Percentiles rank a stretch among this genome's conserved stretches.
phyloP scores from a whole-genome alignment of 2,888 invertebrate species.

The Drosophila setosimentum region DNA sequence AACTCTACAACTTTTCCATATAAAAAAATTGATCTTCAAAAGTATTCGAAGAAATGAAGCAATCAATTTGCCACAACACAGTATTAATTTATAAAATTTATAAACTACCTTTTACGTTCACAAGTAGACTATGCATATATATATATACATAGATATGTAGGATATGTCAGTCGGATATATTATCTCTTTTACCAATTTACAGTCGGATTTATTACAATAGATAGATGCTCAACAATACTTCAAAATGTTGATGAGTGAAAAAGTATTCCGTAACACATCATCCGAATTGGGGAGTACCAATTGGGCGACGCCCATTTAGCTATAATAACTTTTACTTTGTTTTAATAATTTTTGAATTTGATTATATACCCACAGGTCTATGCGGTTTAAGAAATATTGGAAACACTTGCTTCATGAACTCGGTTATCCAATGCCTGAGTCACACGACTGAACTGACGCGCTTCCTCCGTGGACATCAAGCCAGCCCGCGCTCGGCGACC shows the following conservation, averaged over 20 bases:
- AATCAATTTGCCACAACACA: background rate
- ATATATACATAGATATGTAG: background rate
- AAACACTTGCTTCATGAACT: slow-evolving; percentile 87
- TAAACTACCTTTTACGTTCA: background rate
- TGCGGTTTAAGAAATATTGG: slow-evolving; percentile 97
- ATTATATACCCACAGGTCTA: slow-evolving; percentile 86
- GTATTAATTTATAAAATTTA: background rate
- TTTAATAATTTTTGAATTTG: slow-evolving; percentile 23
- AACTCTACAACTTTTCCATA: background rate
- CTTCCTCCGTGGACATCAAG: slow-evolving; percentile 82
- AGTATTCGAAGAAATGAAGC: background rate
- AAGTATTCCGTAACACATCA: slow-evolving; percentile 23
- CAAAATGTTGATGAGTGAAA: slow-evolving; percentile 27
- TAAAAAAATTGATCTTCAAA: background rate
- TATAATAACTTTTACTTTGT: slow-evolving; percentile 5
- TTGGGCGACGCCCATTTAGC: slow-evolving; percentile 49
- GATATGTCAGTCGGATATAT: background rate
- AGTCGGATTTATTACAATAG: background rate
- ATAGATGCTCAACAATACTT: background rate
- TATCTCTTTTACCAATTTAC: background rate
- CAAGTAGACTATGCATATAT: background rate
- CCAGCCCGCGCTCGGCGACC: slow-evolving; percentile 81
- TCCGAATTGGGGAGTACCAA: slow-evolving; percentile 67
- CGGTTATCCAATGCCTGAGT: slow-evolving; percentile 85
- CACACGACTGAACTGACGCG: slow-evolving; percentile 85